Percentiles rank a stretch among this genome's conserved stretches.
Evolutionary conservation across 1,140 invertebrate genomes (phyloP).

Genomic region (Araneus ventricosus): DNA sequence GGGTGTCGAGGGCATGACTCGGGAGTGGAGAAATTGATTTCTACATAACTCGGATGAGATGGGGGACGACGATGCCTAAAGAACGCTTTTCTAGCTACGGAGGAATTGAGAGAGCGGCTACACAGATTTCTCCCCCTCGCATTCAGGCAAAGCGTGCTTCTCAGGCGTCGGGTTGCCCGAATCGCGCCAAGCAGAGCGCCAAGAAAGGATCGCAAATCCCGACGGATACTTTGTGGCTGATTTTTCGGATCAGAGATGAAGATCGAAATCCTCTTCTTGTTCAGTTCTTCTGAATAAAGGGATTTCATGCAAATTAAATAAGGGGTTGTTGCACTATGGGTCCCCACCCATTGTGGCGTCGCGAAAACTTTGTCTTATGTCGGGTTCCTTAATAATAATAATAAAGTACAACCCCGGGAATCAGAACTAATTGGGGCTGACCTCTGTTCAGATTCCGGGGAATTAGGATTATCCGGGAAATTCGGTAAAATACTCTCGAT

Average conservation of each 20-base stretch:
- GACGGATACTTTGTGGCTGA: neutral
- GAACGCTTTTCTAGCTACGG: conserved; percentile 36
- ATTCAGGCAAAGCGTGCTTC: conserved; percentile 33
- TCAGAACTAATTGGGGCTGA: too few relatives aligned
- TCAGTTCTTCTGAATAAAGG: too few relatives aligned
- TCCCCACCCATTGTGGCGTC: too few relatives aligned
- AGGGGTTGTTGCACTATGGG: too few relatives aligned
- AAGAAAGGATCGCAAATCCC: neutral
- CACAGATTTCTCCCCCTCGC: conserved; percentile 29
- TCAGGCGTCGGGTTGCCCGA: conserved; percentile 24
- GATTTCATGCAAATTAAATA: too few relatives aligned
- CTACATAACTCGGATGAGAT: conserved; percentile 48
- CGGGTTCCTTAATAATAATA: too few relatives aligned
- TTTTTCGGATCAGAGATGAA: neutral
- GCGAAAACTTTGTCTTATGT: too few relatives aligned
- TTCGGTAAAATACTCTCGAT: too few relatives aligned
- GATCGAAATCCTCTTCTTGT: neutral
- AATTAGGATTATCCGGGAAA: too few relatives aligned
- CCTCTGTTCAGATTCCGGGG: too few relatives aligned
- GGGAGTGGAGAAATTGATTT: conserved; percentile 46
- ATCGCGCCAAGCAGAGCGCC: neutral
- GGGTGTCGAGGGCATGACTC: neutral
- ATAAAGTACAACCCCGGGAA: too few relatives aligned
- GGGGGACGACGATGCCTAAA: neutral
- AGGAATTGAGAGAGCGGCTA: conserved; percentile 28